Conservation (phyloP, 2,888 invertebrate species). For the Trichogramma evanescens region DNA sequence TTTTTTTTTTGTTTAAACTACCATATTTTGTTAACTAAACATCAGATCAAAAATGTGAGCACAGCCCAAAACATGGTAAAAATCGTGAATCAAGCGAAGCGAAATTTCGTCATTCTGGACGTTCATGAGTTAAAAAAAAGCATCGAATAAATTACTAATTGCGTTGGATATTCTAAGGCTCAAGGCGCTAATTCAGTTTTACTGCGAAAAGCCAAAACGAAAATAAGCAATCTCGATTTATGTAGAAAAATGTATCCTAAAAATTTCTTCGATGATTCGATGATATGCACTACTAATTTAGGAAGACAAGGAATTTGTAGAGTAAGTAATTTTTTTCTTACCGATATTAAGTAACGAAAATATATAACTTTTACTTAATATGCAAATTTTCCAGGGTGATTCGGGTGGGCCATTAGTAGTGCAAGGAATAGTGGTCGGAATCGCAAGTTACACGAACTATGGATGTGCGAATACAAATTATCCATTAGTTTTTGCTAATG, state of each 20-base stretch:
- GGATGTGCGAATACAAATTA: conserved; percentile 31
- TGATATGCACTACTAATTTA: conserved; percentile 26
- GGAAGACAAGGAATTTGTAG: conserved; percentile 29
- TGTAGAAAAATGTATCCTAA: conserved; percentile 40
- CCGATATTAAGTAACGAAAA: not conserved
- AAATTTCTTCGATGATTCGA: not conserved
- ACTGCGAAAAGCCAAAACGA: conserved; percentile 52
- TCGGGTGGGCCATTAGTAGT: conserved; percentile 38
- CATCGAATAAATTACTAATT: too few relatives aligned
- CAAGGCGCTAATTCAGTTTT: conserved; percentile 30
- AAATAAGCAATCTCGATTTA: conserved; percentile 49
- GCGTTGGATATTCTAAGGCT: conserved; percentile 20
- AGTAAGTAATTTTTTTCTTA: conserved; percentile 22
- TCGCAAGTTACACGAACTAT: conserved; percentile 34
- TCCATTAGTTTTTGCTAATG: conserved; percentile 34
- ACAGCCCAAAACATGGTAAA: too few relatives aligned
- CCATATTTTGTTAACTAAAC: too few relatives aligned
- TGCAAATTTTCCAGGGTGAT: conserved; percentile 29
- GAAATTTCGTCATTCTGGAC: too few relatives aligned
- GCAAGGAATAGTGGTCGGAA: conserved; percentile 30
- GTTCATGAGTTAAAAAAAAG: too few relatives aligned
- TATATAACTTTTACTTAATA: not conserved
- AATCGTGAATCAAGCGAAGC: too few relatives aligned
- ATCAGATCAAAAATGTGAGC: too few relatives aligned
- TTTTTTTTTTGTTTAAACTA: too few relatives aligned